Evolutionary conservation across 2,888 invertebrate species (phyloP).

Genomic region (Urechis unicinctus): DNA sequence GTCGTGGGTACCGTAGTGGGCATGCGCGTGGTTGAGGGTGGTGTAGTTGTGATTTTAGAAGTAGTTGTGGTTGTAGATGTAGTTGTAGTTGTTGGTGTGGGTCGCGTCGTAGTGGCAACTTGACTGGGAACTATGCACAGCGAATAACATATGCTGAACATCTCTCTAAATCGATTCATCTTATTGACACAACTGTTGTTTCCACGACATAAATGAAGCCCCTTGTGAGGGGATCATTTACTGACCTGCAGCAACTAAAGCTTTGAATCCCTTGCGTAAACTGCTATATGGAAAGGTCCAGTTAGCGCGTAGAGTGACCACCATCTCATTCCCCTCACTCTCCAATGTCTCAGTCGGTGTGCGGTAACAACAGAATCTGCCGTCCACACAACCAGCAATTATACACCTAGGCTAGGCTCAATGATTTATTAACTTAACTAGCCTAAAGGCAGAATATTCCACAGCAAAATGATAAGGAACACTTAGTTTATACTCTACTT

Average conservation of each 20-base stretch:
- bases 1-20: background rate
- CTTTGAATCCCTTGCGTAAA: background rate
- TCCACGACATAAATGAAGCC: too few relatives aligned
- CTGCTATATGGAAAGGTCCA: background rate
- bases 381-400: too few relatives aligned
- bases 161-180: too few relatives aligned
- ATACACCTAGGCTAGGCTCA: too few relatives aligned
- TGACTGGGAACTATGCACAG: background rate
- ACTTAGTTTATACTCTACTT: too few relatives aligned
- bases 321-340: constrained; percentile 7
- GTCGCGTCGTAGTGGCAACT: background rate
- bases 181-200: too few relatives aligned
- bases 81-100: background rate
- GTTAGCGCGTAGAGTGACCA: constrained; percentile 11
- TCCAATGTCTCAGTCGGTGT: constrained; percentile 1
- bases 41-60: background rate
- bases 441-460: background rate
- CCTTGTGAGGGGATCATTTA: too few relatives aligned
- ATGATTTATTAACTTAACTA: background rate
- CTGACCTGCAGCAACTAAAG: too few relatives aligned
- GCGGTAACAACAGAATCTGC: constrained; percentile 13
- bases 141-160: background rate
- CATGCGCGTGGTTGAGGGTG: background rate
- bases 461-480: too few relatives aligned
- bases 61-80: constrained; percentile 1